These are phyloP conservation scores for Phorcus lineatus DNA, from an alignment of 2,888 invertebrate species.

Conservation along the genomic window DNA sequence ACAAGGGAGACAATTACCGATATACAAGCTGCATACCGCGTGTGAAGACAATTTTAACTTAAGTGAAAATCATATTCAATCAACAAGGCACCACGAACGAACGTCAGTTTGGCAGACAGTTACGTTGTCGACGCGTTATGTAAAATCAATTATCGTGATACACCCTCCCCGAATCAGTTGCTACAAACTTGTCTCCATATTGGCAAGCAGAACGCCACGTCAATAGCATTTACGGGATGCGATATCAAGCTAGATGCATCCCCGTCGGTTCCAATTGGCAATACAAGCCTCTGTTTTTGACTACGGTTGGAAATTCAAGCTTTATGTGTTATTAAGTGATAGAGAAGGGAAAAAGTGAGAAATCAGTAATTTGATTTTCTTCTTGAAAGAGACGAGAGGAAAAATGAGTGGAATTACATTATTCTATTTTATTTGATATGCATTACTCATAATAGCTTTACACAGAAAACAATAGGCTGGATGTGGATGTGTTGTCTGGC, in stretches of 20 bases:
- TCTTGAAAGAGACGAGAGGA: neutral
- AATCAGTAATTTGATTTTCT: neutral
- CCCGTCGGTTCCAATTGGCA: neutral
- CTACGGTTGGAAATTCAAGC: neutral
- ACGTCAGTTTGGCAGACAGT: neutral
- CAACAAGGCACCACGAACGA: neutral
- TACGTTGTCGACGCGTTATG: constrained; percentile 1
- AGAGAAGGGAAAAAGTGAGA: constrained; percentile 10
- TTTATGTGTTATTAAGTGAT: constrained; percentile 10
- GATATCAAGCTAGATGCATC: neutral
- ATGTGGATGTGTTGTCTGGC: neutral
- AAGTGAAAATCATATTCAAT: constrained; percentile 15
- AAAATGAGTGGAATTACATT: neutral
- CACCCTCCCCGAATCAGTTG: neutral
- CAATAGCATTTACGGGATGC: neutral
- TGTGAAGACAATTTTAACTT: constrained; percentile 8
- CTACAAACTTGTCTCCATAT: too few relatives aligned
- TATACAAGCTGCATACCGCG: constrained; percentile 1
- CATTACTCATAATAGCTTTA: neutral
- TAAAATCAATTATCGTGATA: constrained; percentile 6
- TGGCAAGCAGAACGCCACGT: neutral
- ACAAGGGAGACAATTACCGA: constrained; percentile 11
- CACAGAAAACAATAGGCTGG: neutral
- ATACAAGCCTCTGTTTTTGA: neutral
- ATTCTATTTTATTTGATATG: neutral